Evolutionary conservation across 1,140 invertebrate genomes (phyloP), one percentile per base, ranked within the genome.

Genomic region (Drosophila malerkotliana): DNA sequence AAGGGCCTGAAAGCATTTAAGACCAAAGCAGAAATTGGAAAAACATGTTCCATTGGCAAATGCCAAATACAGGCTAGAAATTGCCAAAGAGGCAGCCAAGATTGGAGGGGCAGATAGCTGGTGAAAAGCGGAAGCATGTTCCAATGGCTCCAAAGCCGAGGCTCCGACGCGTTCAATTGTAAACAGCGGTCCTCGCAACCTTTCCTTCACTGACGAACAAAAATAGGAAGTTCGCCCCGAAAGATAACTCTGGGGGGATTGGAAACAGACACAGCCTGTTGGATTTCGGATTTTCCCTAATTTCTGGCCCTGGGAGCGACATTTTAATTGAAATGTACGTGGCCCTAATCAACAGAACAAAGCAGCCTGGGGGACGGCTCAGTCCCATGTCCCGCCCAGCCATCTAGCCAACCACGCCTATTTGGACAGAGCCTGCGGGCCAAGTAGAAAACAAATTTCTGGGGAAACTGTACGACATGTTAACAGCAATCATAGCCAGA

Each of bases 281-380:
- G 62, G 57, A 58, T 47, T 52, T 37, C 15, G 62, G 63, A 61
- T 52, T 49, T 75, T 58, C 57, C 72, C 58, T 72, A 78, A 87
- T 84, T 87, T 84, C 73, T 71, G 49, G 34, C 32, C 64, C 60
- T 88, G 53, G 34, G 48, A 72, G 82, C 83, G 62, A 78, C 83
- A 79, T 82, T 85, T 85, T 85, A 85, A 85, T 85, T 85, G 82
- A 85, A 85, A 85, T 88, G 62, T 68, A 55, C 69, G 54, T 72
- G 47, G 51, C 60, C 79, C 82, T 88, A 82, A 88, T 79, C 78
- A 87, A 83, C 52, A 49, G 52, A 79, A 88, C 82, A 88, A 88
- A 74, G 56, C 74, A 52, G 39, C 6, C 15, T 10, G 44, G 8
- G 24, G 14, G 26, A 28, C 15, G 21, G 32, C 5, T 34, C 39